Percentiles rank a stretch among this genome's conserved stretches.
Evolutionary conservation across 2,113 vertebrate species (phyloP).

Genomic region (human): DNA sequence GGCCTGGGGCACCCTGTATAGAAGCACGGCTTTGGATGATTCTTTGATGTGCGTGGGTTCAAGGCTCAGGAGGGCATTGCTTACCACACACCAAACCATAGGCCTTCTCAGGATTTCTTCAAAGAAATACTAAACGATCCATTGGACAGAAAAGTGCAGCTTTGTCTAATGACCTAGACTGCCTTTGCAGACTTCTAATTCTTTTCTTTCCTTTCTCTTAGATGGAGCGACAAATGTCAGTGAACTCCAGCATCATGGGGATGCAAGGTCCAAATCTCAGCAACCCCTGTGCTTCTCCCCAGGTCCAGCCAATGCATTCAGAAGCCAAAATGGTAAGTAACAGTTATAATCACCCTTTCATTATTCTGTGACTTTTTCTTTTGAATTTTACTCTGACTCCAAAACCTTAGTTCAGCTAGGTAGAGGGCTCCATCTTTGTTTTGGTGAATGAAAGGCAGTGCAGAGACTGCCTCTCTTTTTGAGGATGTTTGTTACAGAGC

Average conservation of each 20-base stretch:
- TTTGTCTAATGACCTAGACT: neutral
- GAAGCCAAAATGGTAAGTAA: slow-evolving; percentile 97
- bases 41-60: slow-evolving; percentile 72
- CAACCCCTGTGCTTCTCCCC: slow-evolving; percentile 95
- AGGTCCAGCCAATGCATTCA: slow-evolving; percentile 97
- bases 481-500: neutral
- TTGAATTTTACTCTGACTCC: slow-evolving; percentile 53
- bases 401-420: slow-evolving; percentile 43
- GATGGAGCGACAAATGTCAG: slow-evolving; percentile 99
- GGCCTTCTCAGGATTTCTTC: slow-evolving; percentile 62
- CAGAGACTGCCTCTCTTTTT: slow-evolving; percentile 28
- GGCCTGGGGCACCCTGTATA: slow-evolving; percentile 59
- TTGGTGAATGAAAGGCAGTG: slow-evolving; percentile 58
- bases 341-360: neutral
- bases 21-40: neutral
- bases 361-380: slow-evolving; percentile 42
- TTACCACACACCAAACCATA: slow-evolving; percentile 46
- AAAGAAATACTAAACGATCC: slow-evolving; percentile 64
- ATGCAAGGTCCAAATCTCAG: slow-evolving; percentile 96
- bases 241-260: slow-evolving; percentile 98
- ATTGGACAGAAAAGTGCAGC: slow-evolving; percentile 57
- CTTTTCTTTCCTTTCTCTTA: slow-evolving; percentile 77
- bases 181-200: slow-evolving; percentile 53
- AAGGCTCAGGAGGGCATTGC: slow-evolving; percentile 38
- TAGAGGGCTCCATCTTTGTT: neutral